Conservation (phyloP, 1,140 invertebrate species). For the Solen grandis region DNA sequence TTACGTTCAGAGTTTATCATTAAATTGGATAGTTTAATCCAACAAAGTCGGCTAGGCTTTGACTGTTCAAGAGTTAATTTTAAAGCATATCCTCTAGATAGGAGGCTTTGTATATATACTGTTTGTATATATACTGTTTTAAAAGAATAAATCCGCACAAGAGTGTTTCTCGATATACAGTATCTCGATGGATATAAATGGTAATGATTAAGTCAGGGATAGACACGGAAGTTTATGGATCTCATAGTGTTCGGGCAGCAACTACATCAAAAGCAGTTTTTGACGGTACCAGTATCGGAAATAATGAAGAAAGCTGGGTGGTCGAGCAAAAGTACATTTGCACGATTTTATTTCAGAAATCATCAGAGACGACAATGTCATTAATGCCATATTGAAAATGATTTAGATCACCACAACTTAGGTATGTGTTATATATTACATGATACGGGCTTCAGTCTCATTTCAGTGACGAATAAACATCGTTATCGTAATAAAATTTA, state of each 20-base stretch:
- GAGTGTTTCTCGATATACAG: constrained; percentile 25
- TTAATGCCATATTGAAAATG: too few relatives aligned
- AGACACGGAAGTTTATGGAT: neutral
- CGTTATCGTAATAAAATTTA: too few relatives aligned
- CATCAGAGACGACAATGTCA: too few relatives aligned
- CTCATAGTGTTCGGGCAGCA: constrained; percentile 31
- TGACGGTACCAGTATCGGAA: constrained; percentile 9
- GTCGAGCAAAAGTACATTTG: constrained; percentile 28
- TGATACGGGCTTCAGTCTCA: too few relatives aligned
- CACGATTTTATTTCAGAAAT: constrained; percentile 38
- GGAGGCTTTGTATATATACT: constrained; percentile 43
- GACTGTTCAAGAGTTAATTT: neutral
- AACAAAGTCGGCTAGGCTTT: constrained; percentile 12
- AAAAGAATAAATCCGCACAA: constrained; percentile 45
- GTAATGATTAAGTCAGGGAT: constrained; percentile 34
- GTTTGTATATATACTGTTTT: too few relatives aligned
- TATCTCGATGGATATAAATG: constrained; percentile 42
- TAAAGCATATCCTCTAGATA: constrained; percentile 25
- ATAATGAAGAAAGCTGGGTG: constrained; percentile 39
- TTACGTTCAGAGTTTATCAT: constrained; percentile 13
- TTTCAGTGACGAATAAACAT: too few relatives aligned
- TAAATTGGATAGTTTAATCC: constrained; percentile 8
- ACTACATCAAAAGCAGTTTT: constrained; percentile 16
- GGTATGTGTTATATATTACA: too few relatives aligned
- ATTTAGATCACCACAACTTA: too few relatives aligned